A percentile compares a stretch with the other conserved stretches of the same genome.
phyloP scores from a whole-genome alignment of 2,888 invertebrate species.

The Sminthurides aquaticus region DNA sequence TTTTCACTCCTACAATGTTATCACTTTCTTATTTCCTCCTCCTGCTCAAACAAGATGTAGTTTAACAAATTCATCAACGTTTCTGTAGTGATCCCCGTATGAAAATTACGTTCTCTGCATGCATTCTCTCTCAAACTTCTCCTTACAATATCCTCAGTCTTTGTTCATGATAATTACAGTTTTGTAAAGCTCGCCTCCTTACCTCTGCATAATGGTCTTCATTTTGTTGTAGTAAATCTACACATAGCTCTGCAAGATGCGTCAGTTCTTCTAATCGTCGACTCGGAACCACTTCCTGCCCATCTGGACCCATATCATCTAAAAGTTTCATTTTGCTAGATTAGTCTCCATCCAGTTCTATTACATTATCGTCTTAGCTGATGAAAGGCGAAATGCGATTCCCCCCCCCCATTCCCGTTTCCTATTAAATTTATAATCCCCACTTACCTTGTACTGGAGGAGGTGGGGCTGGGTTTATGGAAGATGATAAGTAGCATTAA shows the following conservation, averaged over 20 bases:
- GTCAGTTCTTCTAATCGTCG: constrained; percentile 94
- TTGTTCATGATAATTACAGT: too few species aligned
- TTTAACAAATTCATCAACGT: too few species aligned
- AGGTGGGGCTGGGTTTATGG: constrained; percentile 13
- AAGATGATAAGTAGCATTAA: neutral
- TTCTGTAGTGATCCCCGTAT: too few species aligned
- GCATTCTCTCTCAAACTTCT: too few species aligned
- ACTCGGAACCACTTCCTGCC: constrained; percentile 72
- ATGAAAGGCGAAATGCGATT: too few species aligned
- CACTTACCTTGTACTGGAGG: constrained; percentile 16
- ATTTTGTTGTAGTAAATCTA: constrained; percentile 96
- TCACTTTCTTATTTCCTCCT: too few species aligned
- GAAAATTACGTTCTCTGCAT: too few species aligned
- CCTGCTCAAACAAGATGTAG: too few species aligned
- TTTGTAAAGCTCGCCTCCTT: constrained; percentile 45
- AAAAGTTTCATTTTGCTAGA: constrained; percentile 39
- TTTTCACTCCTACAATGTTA: too few species aligned
- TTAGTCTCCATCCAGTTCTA: neutral
- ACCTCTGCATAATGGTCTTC: constrained; percentile 99
- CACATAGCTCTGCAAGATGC: constrained; percentile 93
- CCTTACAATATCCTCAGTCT: too few species aligned
- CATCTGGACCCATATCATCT: constrained; percentile 64
- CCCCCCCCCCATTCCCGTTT: neutral
- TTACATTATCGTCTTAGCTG: neutral
- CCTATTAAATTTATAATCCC: neutral